Conservation (phyloP, 2,888 invertebrate genomes). For the Argynnis bischoffii region DNA sequence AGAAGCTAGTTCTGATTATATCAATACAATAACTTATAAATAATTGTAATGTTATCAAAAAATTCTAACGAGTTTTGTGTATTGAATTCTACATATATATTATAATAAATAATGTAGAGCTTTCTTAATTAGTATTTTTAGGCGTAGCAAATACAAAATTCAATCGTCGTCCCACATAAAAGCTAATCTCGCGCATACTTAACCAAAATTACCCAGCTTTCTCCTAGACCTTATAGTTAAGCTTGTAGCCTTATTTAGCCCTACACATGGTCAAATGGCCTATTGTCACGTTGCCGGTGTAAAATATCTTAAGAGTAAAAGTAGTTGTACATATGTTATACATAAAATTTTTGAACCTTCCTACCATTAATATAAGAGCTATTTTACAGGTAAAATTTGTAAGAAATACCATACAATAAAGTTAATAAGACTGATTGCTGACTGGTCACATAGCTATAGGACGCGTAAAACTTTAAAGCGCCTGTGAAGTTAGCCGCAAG, state of each 20-base stretch:
- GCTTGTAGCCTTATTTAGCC: constrained; percentile 39
- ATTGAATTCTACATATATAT: too few species aligned
- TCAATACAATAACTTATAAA: too few species aligned
- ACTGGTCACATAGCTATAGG: constrained; percentile 8
- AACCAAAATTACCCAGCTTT: constrained; percentile 36
- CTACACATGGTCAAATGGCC: constrained; percentile 45
- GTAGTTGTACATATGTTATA: constrained; percentile 24
- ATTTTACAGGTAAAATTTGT: constrained; percentile 11
- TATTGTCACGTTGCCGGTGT: constrained; percentile 47
- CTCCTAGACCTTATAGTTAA: constrained; percentile 35
- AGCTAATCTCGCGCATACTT: constrained; percentile 17
- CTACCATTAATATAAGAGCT: background rate
- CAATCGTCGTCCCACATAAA: constrained; percentile 7
- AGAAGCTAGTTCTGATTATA: too few species aligned
- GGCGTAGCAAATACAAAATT: constrained; percentile 3
- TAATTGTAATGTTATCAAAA: too few species aligned
- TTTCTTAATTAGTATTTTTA: background rate
- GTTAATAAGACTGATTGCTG: constrained; percentile 5
- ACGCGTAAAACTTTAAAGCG: constrained; percentile 1
- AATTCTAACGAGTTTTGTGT: too few species aligned
- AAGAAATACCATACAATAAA: constrained; percentile 16
- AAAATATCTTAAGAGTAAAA: constrained; percentile 44
- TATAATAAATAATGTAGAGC: background rate
- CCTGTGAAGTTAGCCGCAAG: too few species aligned
- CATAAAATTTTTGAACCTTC: constrained; percentile 17